phyloP scores from a whole-genome alignment of 2,797 vertebrate species.

The Hyperoplus lanceolatus region DNA sequence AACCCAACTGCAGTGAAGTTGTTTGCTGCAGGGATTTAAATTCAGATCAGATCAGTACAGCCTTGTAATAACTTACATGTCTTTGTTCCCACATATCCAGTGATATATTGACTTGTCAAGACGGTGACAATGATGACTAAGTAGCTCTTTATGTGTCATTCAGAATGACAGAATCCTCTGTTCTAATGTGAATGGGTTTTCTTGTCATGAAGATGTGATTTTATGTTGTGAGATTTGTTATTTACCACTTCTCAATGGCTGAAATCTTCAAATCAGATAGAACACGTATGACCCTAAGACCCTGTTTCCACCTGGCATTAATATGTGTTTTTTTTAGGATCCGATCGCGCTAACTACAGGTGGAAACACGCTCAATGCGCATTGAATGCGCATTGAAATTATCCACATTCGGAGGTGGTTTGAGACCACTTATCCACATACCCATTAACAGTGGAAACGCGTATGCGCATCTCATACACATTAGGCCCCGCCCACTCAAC shows the following conservation, averaged over 20 bases:
- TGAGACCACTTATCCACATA: no score
- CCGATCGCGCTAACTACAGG: no score
- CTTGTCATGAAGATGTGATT: slow-evolving; percentile 1
- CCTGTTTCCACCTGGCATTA: no score
- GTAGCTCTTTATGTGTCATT: slow-evolving; percentile 5
- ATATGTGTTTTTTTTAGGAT: no score
- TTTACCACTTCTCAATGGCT: neutral
- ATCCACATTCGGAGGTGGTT: no score
- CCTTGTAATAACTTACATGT: slow-evolving; percentile 8
- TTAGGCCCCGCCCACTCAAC: no score
- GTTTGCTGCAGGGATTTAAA: slow-evolving; percentile 17
- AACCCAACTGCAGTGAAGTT: neutral
- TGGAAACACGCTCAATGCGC: no score
- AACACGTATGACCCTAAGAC: slow-evolving; percentile 1
- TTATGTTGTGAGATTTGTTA: slow-evolving; percentile 1
- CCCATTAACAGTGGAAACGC: no score
- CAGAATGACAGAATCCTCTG: slow-evolving; percentile 12
- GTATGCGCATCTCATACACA: no score
- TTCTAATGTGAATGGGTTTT: slow-evolving; percentile 3
- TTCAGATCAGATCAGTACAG: slow-evolving; percentile 26
- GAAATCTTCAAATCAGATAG: slow-evolving; percentile 5
- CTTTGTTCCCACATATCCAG: neutral
- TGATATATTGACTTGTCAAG: slow-evolving; percentile 13
- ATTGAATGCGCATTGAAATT: no score
- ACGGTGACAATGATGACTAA: neutral